Percentiles rank a stretch among this genome's conserved stretches.
These are phyloP conservation scores for Sinocyclocheilus maitianheensis DNA, from an alignment of 2,113 vertebrate genomes.

Conservation along the genomic window DNA sequence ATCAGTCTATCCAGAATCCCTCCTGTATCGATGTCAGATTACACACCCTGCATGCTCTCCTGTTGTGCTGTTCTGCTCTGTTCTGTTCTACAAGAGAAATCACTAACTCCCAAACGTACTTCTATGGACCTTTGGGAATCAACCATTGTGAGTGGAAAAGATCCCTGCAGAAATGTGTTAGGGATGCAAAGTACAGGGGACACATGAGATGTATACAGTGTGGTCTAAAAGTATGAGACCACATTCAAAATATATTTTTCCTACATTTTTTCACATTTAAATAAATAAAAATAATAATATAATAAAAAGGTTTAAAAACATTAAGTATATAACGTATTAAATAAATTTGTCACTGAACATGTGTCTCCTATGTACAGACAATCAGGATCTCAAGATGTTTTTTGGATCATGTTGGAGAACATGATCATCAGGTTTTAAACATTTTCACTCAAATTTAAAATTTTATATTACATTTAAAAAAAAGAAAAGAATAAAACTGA, in stretches of 20 bases:
- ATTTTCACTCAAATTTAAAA: too few relatives aligned
- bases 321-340: too few relatives aligned
- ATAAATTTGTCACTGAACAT: too few relatives aligned
- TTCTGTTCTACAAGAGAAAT: conserved; percentile 59
- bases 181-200: neutral
- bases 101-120: conserved; percentile 44
- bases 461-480: too few relatives aligned
- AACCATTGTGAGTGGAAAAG: conserved; percentile 68
- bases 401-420: too few relatives aligned
- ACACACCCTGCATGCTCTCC: conserved; percentile 36
- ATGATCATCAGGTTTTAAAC: too few relatives aligned
- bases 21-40: conserved; percentile 45
- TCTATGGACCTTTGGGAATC: conserved; percentile 65
- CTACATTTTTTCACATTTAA: too few relatives aligned
- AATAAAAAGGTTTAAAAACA: too few relatives aligned
- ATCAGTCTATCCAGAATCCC: conserved; percentile 48
- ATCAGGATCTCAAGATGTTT: too few relatives aligned
- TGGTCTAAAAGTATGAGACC: neutral
- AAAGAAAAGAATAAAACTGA: too few relatives aligned
- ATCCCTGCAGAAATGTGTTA: conserved; percentile 25
- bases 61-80: conserved; percentile 34
- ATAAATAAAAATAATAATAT: too few relatives aligned
- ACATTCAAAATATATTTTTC: neutral
- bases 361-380: too few relatives aligned
- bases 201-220: neutral